phyloP scores from a whole-genome alignment of 1,140 invertebrate species.

The Brachionus angularis region DNA sequence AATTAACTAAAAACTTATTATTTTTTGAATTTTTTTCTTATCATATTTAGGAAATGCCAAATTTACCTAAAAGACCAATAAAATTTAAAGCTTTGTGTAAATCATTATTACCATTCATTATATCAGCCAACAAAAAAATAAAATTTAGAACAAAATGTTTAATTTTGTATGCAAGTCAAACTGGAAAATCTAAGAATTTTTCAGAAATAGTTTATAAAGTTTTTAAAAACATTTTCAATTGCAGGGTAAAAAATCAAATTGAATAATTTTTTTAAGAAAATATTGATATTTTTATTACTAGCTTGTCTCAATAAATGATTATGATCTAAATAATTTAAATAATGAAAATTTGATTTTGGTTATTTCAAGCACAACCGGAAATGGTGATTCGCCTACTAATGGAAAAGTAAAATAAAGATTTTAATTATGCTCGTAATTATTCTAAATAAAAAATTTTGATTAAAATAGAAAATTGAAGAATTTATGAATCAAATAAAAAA shows the following conservation, averaged over 20 bases:
- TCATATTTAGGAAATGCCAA: conserved; percentile 66
- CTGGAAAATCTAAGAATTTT: conserved; percentile 86
- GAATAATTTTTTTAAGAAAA: conserved; percentile 35
- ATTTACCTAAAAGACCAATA: conserved; percentile 75
- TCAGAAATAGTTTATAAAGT: conserved; percentile 84
- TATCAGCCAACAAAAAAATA: conserved; percentile 83
- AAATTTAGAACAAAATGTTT: conserved; percentile 87
- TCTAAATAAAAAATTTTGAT: too few species aligned
- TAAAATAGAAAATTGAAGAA: not conserved
- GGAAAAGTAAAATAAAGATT: conserved; percentile 76
- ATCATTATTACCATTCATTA: conserved; percentile 92
- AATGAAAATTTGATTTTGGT: conserved; percentile 83
- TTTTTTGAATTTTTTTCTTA: conserved; percentile 59
- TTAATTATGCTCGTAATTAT: too few species aligned
- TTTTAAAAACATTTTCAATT: conserved; percentile 87
- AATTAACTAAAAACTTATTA: not conserved
- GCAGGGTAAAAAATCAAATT: conserved; percentile 66
- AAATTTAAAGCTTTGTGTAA: conserved; percentile 93
- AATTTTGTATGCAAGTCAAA: conserved; percentile 87
- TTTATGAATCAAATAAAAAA: not conserved
- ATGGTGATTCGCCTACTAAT: conserved; percentile 92
- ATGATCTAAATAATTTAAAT: conserved; percentile 84
- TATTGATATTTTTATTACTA: conserved; percentile 62
- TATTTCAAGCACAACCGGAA: conserved; percentile 89
- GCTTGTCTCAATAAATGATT: conserved; percentile 74